Evolutionary conservation across 2,797 vertebrate species (phyloP), one percentile per base, ranked within the genome.

Genomic region (Halcyon leucocephala): DNA sequence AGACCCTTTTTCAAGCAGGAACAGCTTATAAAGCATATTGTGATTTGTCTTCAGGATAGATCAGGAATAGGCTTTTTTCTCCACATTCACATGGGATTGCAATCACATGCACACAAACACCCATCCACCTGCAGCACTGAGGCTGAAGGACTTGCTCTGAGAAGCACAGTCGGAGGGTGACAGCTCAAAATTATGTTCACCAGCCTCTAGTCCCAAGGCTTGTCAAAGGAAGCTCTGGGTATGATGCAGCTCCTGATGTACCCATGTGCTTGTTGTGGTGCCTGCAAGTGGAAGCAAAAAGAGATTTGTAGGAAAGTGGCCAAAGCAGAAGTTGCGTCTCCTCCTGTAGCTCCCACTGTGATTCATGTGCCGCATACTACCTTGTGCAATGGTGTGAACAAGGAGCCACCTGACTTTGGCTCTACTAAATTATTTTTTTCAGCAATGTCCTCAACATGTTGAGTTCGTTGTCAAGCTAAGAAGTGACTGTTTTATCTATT

Each of bases 71-170:
- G 20, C 10, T 3, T 39, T 37, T 52, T 5, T 39, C 21, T 10
- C 25, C 60, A 26, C 9, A 18, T 52, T 92, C 41, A 17, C 8
- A 2, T 28, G 19, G 21, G 16, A 25, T 18, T 77, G 26, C 5
- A 18, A 26, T 54, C 33, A 49, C 42, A 52, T 0, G 0, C 4
- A 10, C 0, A 0, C n/a, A 57, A 77, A 9, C 33, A 69, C 7
- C 28, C 33, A 24, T 18, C 51, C 16, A 51, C 26, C 35, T 46
- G 41, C 31, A 55, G 25, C 26, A 44, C 25, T 44, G n/a, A 64
- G 49, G 35, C 28, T 64, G 42, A 67, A 80, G 35, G 5, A 72
- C n/a, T 31, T 64, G 29, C 37, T 70, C 18, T 29, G 41, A 78
- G 79, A 61, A 76, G 37, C 46, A 62, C 21, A 65, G 33, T 24